A percentile compares a stretch with the other conserved stretches of the same genome.
These are phyloP conservation scores for Leucoraja erinaceus DNA, from an alignment of 2,113 vertebrate species.

Conservation along the genomic window DNA sequence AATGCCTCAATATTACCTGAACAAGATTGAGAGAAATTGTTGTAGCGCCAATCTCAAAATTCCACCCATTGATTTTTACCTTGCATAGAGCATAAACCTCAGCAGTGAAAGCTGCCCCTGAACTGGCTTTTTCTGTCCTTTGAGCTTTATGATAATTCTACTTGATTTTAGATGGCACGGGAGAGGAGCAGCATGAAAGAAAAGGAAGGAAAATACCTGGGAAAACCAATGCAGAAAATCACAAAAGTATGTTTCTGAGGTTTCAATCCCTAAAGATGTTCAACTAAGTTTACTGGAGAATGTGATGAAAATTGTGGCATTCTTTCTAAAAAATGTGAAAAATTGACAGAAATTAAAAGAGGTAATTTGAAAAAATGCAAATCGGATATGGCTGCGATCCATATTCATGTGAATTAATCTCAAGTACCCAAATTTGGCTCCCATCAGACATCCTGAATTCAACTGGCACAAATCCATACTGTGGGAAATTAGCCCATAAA, in stretches of 20 bases:
- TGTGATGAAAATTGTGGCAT: not conserved
- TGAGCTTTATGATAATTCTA: not conserved
- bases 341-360: not conserved
- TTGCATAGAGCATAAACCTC: not conserved
- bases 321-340: not conserved
- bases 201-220: not conserved
- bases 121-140: not conserved
- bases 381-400: not conserved
- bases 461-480: constrained; percentile 15
- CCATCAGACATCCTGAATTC: not conserved
- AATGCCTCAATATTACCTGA: not conserved
- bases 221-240: not conserved
- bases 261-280: not conserved
- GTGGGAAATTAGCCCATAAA: constrained; percentile 18
- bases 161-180: not conserved
- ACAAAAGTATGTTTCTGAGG: not conserved
- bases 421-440: constrained; percentile 4
- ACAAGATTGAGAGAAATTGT: not conserved
- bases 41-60: not conserved
- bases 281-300: not conserved
- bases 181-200: not conserved
- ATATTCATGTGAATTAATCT: not conserved
- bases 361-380: not conserved
- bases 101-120: too few relatives aligned
- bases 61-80: not conserved